Base-by-base conservation (phyloP, 2,888 invertebrate species). In the Andricus curvator region DNA sequence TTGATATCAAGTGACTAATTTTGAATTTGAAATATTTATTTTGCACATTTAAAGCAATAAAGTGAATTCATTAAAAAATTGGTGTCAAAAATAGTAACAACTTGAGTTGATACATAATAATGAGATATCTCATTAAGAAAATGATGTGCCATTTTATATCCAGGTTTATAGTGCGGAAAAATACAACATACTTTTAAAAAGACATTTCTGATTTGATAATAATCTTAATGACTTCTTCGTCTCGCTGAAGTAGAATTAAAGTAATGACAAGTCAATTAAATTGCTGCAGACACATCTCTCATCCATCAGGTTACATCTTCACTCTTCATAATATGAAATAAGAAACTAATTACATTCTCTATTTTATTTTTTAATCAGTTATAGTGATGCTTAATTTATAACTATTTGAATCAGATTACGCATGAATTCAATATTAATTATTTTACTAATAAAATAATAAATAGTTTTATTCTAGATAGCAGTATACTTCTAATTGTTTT, bases 381-480 rank as follows among this genome's bases (percentile, higher is more conserved):
- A 25, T 22, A 51, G n/a, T 29, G 17, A 4, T 70, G 13, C 9
- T 70, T 44, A 20, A 20, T 68, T 15, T 9, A 17, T 25, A 15
- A 48, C 17, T 48, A 20, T 68, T 13, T 25, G 22, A 48, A 25
- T 29, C 48, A 29, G 17, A 68, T 68, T 48, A 20, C 20, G n/a
- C 29, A 48, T 29, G 17, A 48, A 48, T 22, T 68, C 17, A 48
- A 22, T 4, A 56, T 56, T 2, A 56, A 11, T 68, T 48, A 68
- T 68, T 68, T 48, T 29, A 17, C 48, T 68, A 48, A 17, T 13
- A 17, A 41, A 48, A 37, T 44, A 44, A 48, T 48, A 68, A 68
- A 25, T 44, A 68, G 68, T 68, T 68, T 25, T 44, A 68, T 68
- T 68, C 48, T 48, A 48, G 68, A 48, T 25, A 68, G 48, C 48